Conservation (phyloP, 2,113 vertebrate species). For the Ondatra zibethicus region DNA sequence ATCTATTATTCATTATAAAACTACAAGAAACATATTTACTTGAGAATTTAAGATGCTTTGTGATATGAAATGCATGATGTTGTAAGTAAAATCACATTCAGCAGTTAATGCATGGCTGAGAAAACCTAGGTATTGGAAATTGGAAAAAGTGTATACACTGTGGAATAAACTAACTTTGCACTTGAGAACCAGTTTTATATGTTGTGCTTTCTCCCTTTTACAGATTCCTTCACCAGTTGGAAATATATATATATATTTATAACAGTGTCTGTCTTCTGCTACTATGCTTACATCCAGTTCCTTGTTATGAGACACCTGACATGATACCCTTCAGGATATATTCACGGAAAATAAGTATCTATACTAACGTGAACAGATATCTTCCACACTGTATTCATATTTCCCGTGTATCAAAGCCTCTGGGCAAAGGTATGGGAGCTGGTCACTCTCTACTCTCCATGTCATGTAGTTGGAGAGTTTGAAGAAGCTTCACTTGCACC, state of each 20-base stretch:
- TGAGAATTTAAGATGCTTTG: not conserved
- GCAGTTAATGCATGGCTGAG: not conserved
- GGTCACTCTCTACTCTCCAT: not conserved
- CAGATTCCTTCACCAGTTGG: fast-evolving
- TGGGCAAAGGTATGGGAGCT: not conserved
- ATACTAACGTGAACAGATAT: too few species aligned
- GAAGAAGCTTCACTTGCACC: not conserved
- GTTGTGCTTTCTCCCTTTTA: not conserved
- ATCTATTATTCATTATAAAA: not conserved
- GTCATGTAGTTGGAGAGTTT: too few species aligned
- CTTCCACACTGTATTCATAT: not conserved
- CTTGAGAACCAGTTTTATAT: too few species aligned
- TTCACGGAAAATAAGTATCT: not conserved
- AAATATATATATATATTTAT: too few species aligned
- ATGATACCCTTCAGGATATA: not conserved
- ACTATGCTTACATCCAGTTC: not conserved
- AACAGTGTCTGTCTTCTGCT: not conserved
- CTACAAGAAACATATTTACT: too few species aligned
- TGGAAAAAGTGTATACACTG: not conserved
- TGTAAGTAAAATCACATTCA: not conserved
- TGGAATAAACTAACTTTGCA: not conserved
- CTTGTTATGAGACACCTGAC: not conserved
- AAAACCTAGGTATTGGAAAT: not conserved
- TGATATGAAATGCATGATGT: not conserved
- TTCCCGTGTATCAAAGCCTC: not conserved